Base-by-base conservation (phyloP, 2,888 invertebrate species). In the Myathropa florea region DNA sequence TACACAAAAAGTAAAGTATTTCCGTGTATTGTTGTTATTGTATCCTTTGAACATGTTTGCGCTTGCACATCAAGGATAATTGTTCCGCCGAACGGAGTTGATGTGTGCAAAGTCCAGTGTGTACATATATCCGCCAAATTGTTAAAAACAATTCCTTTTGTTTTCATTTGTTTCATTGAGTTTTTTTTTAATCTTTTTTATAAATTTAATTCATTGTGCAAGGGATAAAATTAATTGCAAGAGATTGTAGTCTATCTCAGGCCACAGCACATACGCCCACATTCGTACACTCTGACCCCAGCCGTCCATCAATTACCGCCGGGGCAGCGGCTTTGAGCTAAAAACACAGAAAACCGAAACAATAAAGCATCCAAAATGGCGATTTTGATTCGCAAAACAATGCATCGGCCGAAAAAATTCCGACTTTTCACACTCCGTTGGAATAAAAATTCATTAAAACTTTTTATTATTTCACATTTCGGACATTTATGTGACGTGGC, bases 371-470 rank as follows among this genome's bases (percentile, higher is more conserved):
- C 70, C 82, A 73, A 83, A 86, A 86, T 86, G 86, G 86, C 60
- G 78, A 86, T 86, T 86, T 86, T 82, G 86, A 86, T 82, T 86
- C 86, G 77, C 82, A 86, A 82, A 86, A 86, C 86, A 86, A 78
- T 86, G 86, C 70, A 72, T 75, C 65, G 24, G 14, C 78, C 61
- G 60, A 78, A 89, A 90, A 89, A 88, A 89, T 89, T 89, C 88
- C 89, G 90, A 90, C 90, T 91, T 91, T 91, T 91, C 90, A 91
- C 91, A 91, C 91, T 91, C 90, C 90, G 91, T 89, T 91, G 91
- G 90, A 90, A 90, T 89, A 90, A 91, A 91, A 92, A 91, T 91
- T 91, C 91, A 92, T 91, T 92, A 91, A 90, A 90, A 89, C 75
- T 71, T 76, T 65, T 85, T 85, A 83, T 87, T 86, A 76, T 88